phyloP scores from a whole-genome alignment of 2,113 vertebrate species.

The Platysternon megacephalum region DNA sequence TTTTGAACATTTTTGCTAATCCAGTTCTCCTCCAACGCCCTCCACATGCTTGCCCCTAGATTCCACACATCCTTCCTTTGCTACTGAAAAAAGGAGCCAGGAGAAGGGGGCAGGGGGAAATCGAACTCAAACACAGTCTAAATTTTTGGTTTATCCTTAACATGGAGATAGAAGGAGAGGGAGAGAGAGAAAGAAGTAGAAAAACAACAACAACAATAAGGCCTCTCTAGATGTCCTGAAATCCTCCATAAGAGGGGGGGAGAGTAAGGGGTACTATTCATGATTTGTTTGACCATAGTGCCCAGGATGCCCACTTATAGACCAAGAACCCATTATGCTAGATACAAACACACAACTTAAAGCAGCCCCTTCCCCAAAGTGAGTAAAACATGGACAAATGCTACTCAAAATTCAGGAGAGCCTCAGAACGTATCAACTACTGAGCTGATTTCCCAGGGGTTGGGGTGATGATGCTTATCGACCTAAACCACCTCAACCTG shows the following conservation, averaged over 20 bases:
- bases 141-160: neutral
- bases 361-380: neutral
- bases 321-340: too few species aligned
- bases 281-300: neutral
- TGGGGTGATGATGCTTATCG: neutral
- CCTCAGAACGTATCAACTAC: neutral
- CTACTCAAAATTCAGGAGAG: neutral
- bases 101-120: neutral
- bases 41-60: too few species aligned
- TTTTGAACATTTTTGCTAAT: neutral
- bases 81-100: neutral
- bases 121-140: neutral
- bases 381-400: neutral
- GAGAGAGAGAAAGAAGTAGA: too few species aligned
- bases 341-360: too few species aligned
- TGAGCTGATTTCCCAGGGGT: neutral
- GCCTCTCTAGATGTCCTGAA: neutral
- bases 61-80: neutral
- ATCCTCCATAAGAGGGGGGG: neutral
- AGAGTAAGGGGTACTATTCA: neutral
- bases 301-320: neutral
- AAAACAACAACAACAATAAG: too few species aligned
- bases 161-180: too few species aligned
- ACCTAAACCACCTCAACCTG: too few species aligned
- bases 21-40: neutral